Evolutionary conservation across 2,113 vertebrate genomes (phyloP), one percentile per base, ranked within the genome.

Genomic region (Grammomys surdaster): DNA sequence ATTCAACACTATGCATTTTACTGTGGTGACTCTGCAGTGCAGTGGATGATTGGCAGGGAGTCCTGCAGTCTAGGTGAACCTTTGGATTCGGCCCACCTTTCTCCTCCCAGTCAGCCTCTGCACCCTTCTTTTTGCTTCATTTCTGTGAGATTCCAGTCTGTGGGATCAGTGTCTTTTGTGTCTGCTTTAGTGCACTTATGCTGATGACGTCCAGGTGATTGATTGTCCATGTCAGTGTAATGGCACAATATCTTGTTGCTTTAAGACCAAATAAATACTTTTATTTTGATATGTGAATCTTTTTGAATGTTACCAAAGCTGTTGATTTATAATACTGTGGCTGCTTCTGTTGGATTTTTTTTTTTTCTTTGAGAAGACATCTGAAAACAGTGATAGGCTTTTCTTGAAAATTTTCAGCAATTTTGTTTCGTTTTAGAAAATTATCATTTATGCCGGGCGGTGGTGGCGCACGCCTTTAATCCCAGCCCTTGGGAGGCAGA

Each of bases 271-370:
- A 10, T 33, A 75, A 78, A 48, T 73, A 40, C 19, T 58, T 75
- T 70, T 69, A 70, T 90, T 89, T 96, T 77, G 80, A 46, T 77
- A 22, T 78, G 40, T 80, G 87, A 60, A 28, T 85, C 91, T 43
- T 63, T 60, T 76, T 91, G 20, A 76, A 22, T 33, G 58, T 11
- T 60, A 91, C 22, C 63, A 89, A 17, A n/a, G 33, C 46, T 85
- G 1, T 19, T 94, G 78, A 48, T 86, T 93, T 97, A n/a, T 91
- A 19, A 88, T 48, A 43, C 17, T 86, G 46, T 82, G 12, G 4
- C 89, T 80, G n/a, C 22, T 60, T 93, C 58, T 94, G 20, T 93
- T 92, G 1, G 46, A 36, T 77, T 81, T 43, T 26, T 76, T 46
- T 14, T 76, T 46, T 14, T 7, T 24, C 96, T 94, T 80, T 96